These are phyloP conservation scores for Enteromius unitaeniatus DNA, from an alignment of 2,797 vertebrate genomes.

Conservation along the genomic window DNA sequence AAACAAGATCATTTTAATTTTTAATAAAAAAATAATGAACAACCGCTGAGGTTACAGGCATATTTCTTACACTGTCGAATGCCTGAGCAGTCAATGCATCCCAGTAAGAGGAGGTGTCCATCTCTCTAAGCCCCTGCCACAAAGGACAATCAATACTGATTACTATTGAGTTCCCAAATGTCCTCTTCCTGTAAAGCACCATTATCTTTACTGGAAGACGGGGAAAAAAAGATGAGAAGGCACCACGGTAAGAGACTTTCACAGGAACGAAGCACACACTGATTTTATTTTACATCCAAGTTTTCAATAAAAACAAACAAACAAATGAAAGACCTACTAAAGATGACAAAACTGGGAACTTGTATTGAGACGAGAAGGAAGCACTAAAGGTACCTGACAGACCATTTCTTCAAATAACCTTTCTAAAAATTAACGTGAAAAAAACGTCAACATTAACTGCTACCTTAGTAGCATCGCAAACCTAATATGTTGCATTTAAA, in stretches of 20 bases:
- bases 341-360: conserved; percentile 12
- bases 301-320: not conserved
- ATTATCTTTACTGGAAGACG: conserved; percentile 70
- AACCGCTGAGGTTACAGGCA: not conserved
- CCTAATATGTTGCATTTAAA: not conserved
- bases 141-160: conserved; percentile 77
- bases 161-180: conserved; percentile 73
- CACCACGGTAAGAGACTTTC: conserved; percentile 12
- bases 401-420: not conserved
- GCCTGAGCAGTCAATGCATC: conserved; percentile 57
- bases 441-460: too few species aligned
- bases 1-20: conserved; percentile 17
- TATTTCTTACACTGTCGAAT: conserved; percentile 17
- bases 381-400: not conserved
- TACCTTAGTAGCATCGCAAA: not conserved
- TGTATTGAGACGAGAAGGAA: conserved; percentile 19
- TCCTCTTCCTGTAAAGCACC: conserved; percentile 75
- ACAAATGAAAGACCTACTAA: not conserved
- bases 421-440: not conserved
- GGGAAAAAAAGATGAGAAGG: conserved; percentile 48
- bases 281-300: conserved; percentile 17
- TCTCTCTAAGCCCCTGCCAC: conserved; percentile 53
- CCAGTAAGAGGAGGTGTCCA: conserved; percentile 68
- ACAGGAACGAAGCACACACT: not conserved
- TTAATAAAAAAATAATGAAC: not conserved